phyloP scores from a whole-genome alignment of 1,140 invertebrate species.

The Plectus sambesii region DNA sequence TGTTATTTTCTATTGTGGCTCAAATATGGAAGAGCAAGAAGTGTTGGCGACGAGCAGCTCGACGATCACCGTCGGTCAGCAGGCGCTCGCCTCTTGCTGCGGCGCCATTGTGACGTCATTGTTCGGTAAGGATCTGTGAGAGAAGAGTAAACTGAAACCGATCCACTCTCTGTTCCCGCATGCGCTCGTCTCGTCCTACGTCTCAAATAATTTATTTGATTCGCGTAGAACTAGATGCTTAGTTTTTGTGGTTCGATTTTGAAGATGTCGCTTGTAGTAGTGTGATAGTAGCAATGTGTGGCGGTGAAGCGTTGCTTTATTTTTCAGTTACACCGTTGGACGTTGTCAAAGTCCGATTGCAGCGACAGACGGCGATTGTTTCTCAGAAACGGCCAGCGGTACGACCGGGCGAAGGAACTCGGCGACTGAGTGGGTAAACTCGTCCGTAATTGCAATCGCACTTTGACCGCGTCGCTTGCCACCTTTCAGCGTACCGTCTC shows the following conservation, averaged over 20 bases:
- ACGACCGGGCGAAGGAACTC: not conserved
- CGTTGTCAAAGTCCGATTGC: not conserved
- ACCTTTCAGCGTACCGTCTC: not conserved
- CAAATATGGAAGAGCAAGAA: not conserved
- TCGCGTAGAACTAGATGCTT: no score
- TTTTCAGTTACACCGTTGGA: not conserved
- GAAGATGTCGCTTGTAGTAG: no score
- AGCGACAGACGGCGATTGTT: not conserved
- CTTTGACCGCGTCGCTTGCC: not conserved
- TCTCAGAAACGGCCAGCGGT: not conserved
- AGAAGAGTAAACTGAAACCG: no score
- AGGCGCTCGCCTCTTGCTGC: constrained; percentile 24
- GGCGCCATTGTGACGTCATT: constrained; percentile 34
- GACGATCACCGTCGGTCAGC: constrained; percentile 15
- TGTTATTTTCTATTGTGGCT: no score
- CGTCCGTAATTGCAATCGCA: no score
- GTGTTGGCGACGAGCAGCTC: constrained; percentile 4
- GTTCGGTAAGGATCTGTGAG: constrained; percentile 25
- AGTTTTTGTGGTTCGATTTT: no score
- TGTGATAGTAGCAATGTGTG: no score
- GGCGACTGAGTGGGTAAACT: no score
- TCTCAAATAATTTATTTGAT: no score
- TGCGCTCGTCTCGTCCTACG: no score
- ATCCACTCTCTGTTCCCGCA: no score
- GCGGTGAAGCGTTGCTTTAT: no score